Evolutionary conservation across 2,797 vertebrate genomes (phyloP).

Genomic region (Channallabes apus): DNA sequence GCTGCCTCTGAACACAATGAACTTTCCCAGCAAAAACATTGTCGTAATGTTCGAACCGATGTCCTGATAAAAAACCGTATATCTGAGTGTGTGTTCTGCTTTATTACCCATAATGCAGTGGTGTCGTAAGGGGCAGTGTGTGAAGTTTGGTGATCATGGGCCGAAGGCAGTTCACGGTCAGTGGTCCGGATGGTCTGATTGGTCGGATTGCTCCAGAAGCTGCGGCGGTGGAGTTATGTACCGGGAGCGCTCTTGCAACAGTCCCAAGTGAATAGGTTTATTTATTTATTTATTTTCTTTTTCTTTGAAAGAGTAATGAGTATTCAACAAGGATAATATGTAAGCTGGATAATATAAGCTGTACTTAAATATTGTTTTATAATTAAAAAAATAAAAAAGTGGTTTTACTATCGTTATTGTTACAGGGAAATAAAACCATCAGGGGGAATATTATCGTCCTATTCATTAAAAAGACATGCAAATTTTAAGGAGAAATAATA

Average conservation of each 20-base stretch:
- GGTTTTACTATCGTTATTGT: not conserved
- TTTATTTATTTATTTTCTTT: not conserved
- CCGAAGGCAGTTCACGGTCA: conserved; percentile 87
- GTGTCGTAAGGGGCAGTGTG: conserved; percentile 95
- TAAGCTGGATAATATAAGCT: not conserved
- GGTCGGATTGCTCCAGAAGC: conserved; percentile 90
- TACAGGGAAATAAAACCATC: not conserved
- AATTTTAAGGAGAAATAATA: not conserved
- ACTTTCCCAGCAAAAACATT: not conserved
- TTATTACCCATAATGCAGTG: conserved; percentile 73
- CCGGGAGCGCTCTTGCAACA: conserved; percentile 88
- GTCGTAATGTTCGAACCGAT: not conserved
- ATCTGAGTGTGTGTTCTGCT: conserved; percentile 43
- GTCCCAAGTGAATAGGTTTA: conserved; percentile 83
- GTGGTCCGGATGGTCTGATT: conserved; percentile 91
- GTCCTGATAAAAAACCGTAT: not conserved
- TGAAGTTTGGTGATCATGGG: conserved; percentile 87
- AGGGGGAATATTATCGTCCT: too few species aligned
- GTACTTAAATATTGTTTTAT: not conserved
- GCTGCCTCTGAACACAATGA: not conserved
- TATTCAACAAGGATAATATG: not conserved
- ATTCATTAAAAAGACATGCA: not conserved
- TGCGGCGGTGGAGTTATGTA: conserved; percentile 89
- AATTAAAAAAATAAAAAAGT: not conserved
- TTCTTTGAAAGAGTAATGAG: not conserved